A percentile compares a stretch with the other conserved stretches of the same genome.
Evolutionary conservation across 2,888 invertebrate genomes (phyloP).

Genomic region (Dione juno): DNA sequence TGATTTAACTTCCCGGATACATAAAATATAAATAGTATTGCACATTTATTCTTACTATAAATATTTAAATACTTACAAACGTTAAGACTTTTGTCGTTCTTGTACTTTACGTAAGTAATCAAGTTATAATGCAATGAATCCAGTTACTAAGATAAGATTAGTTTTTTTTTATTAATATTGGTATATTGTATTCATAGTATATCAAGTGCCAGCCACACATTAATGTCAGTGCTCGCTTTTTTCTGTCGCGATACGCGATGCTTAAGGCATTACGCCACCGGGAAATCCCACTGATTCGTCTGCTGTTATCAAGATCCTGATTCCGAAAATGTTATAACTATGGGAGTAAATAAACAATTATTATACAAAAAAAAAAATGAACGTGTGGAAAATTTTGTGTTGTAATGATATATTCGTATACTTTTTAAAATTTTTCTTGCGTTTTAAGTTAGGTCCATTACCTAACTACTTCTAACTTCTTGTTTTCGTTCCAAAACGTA

Average conservation of each 20-base stretch:
- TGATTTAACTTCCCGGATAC: conserved; percentile 21
- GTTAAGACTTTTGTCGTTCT: not conserved
- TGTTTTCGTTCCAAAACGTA: too few relatives aligned
- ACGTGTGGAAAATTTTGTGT: too few relatives aligned
- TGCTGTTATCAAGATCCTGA: conserved; percentile 47
- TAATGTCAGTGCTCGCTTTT: conserved; percentile 37
- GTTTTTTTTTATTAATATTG: not conserved
- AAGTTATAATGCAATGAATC: not conserved
- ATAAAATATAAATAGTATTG: conserved; percentile 18
- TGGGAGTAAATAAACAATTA: not conserved
- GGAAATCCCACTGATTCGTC: conserved; percentile 50
- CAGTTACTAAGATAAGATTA: not conserved
- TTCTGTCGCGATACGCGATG: conserved; percentile 45
- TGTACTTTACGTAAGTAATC: too few relatives aligned
- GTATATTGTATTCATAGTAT: conserved; percentile 4
- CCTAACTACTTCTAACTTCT: too few relatives aligned
- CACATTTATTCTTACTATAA: not conserved
- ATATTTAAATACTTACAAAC: not conserved
- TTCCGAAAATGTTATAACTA: conserved; percentile 30
- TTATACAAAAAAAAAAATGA: not conserved
- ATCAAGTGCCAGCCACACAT: conserved; percentile 25
- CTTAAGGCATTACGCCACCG: conserved; percentile 51
- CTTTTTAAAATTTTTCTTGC: too few relatives aligned
- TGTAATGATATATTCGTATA: too few relatives aligned
- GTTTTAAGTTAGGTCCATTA: too few relatives aligned